Evolutionary conservation across 2,797 vertebrate genomes (phyloP).

Genomic region (Lutjanus argentimaculatus): DNA sequence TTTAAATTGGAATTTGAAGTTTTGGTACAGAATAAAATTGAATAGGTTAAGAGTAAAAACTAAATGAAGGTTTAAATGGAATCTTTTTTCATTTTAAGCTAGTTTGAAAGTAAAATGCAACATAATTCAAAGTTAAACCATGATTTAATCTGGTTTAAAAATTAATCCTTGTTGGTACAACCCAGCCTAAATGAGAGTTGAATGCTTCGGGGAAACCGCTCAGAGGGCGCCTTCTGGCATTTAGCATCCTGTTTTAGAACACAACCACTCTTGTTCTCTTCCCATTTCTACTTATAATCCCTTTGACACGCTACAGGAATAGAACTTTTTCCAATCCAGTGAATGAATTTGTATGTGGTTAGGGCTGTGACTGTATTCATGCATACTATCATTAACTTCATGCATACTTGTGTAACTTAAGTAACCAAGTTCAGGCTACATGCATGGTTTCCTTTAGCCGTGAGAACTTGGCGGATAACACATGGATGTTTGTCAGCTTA

Average conservation of each 20-base stretch:
- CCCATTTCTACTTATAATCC: conserved; percentile 64
- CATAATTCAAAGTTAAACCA: no score
- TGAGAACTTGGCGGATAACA: conserved; percentile 45
- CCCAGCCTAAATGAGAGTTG: conserved; percentile 28
- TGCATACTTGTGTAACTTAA: conserved; percentile 32
- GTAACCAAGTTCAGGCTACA: conserved; percentile 18
- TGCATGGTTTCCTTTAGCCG: conserved; percentile 35
- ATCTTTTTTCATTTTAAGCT: no score
- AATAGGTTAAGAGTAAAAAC: no score
- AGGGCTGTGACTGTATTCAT: conserved; percentile 12
- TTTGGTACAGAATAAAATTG: no score
- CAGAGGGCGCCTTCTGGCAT: conserved; percentile 56
- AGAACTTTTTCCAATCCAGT: conserved; percentile 55
- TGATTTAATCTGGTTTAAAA: no score
- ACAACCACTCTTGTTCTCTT: conserved; percentile 65
- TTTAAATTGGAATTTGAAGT: no score
- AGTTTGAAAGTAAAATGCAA: no score
- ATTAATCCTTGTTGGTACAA: no score
- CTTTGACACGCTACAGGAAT: conserved; percentile 59
- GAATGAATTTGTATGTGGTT: conserved; percentile 34
- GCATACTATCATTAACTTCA: conserved; percentile 36
- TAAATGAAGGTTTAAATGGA: no score
- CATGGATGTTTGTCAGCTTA: conserved; percentile 55
- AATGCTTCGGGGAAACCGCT: conserved; percentile 52
- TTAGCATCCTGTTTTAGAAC: conserved; percentile 69